phyloP scores from a whole-genome alignment of 2,888 invertebrate species.

The Eilema sororculum region DNA sequence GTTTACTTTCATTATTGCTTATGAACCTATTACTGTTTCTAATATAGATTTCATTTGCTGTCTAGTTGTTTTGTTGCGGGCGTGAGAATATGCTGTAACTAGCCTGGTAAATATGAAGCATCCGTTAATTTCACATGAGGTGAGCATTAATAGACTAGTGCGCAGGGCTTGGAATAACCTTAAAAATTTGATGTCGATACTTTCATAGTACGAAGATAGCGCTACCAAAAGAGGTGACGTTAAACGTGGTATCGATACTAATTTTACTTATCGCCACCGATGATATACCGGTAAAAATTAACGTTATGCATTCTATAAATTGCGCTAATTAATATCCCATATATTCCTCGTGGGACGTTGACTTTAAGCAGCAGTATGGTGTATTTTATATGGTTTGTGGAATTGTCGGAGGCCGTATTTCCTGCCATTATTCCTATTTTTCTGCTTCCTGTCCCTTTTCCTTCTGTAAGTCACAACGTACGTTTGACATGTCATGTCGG shows the following conservation, averaged over 20 bases:
- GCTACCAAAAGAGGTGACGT: too few relatives aligned
- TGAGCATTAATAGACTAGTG: background rate
- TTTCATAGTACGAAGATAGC: too few relatives aligned
- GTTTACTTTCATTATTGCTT: constrained; percentile 84
- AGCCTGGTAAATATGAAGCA: background rate
- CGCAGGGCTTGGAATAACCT: background rate
- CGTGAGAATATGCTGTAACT: constrained; percentile 52
- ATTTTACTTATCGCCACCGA: too few relatives aligned
- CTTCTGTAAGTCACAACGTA: background rate
- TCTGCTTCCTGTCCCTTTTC: background rate
- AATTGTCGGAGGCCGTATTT: background rate
- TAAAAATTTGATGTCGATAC: too few relatives aligned
- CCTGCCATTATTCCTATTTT: background rate
- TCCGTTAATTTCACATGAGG: too few relatives aligned
- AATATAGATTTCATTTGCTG: constrained; percentile 80
- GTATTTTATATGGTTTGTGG: background rate
- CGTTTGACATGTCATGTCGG: background rate
- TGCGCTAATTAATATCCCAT: too few relatives aligned
- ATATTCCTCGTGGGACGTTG: background rate
- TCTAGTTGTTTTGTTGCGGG: constrained; percentile 60
- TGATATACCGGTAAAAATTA: too few relatives aligned
- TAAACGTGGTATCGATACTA: too few relatives aligned
- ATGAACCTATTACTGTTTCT: constrained; percentile 81
- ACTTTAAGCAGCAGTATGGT: background rate
- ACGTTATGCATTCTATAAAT: too few relatives aligned